These are phyloP conservation scores for Oreochromis niloticus DNA, from an alignment of 2,113 vertebrate genomes.

Conservation along the genomic window DNA sequence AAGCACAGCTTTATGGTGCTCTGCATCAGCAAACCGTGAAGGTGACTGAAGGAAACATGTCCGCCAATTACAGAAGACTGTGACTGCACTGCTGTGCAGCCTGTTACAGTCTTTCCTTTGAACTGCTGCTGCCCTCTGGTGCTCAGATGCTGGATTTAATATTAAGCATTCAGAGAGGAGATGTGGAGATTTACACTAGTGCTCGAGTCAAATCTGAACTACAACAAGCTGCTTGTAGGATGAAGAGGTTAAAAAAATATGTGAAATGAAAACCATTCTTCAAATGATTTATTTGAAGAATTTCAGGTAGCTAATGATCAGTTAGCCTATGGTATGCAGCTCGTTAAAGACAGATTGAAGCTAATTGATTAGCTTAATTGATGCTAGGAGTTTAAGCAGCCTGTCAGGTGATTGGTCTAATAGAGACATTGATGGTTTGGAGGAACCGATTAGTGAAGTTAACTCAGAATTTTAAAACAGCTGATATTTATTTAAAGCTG, in stretches of 20 bases:
- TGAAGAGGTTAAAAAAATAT: not conserved
- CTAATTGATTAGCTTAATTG: not conserved
- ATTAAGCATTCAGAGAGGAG: not conserved
- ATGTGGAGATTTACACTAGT: not conserved
- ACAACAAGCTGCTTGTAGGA: not conserved
- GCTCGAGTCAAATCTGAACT: not conserved
- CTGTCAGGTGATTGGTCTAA: not conserved
- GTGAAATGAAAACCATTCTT: not conserved
- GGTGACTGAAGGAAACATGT: not conserved
- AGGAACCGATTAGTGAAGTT: not conserved
- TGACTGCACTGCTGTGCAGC: not conserved
- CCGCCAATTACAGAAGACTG: not conserved
- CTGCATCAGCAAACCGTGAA: not conserved
- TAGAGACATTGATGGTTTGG: not conserved
- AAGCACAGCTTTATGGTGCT: not conserved
- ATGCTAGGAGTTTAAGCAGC: not conserved
- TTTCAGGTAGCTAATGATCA: not conserved
- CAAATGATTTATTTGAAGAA: not conserved
- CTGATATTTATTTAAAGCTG: not conserved
- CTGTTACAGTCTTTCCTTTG: not conserved
- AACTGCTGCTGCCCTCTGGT: slow-evolving; percentile 24
- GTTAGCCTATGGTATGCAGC: not conserved
- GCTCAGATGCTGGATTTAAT: not conserved
- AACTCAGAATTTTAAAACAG: not conserved
- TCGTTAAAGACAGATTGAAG: not conserved